Conservation (phyloP, 1,140 invertebrate species). For the Euura lappo region DNA sequence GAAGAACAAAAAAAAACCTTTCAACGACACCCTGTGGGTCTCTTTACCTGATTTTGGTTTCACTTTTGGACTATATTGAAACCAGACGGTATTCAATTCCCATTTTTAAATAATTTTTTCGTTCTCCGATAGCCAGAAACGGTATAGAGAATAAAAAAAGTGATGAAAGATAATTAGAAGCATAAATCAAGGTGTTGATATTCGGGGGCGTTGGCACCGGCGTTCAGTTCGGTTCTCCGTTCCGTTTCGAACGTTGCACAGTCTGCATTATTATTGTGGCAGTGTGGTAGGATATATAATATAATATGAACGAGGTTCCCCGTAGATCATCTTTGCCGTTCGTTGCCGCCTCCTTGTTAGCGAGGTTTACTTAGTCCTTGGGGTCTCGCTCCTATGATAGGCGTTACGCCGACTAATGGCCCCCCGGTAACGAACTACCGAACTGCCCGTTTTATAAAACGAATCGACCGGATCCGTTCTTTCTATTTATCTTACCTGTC, state of each 20-base stretch:
- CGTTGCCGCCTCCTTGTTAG: neutral
- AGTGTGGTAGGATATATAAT: neutral
- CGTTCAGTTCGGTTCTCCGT: neutral
- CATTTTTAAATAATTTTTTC: too few species aligned
- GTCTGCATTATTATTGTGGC: too few species aligned
- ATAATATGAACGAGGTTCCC: neutral
- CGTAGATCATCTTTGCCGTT: neutral
- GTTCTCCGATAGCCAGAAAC: too few species aligned
- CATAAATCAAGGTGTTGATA: slow-evolving; percentile 2
- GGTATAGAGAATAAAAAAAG: neutral
- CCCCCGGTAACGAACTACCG: slow-evolving; percentile 6
- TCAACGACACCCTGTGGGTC: too few species aligned
- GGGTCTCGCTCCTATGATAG: neutral
- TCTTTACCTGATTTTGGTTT: too few species aligned
- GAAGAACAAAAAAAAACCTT: too few species aligned
- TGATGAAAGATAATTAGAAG: neutral
- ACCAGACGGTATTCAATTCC: too few species aligned
- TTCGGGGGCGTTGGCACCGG: neutral
- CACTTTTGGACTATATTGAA: too few species aligned
- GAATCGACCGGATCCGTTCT: neutral
- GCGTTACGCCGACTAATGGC: slow-evolving; percentile 3
- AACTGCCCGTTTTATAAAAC: neutral
- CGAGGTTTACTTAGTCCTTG: slow-evolving; percentile 4
- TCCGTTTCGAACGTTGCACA: too few species aligned
- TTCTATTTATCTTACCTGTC: slow-evolving; percentile 5